Conservation (phyloP, 2,113 vertebrate species). For the Tychaedon coryphoeus region DNA sequence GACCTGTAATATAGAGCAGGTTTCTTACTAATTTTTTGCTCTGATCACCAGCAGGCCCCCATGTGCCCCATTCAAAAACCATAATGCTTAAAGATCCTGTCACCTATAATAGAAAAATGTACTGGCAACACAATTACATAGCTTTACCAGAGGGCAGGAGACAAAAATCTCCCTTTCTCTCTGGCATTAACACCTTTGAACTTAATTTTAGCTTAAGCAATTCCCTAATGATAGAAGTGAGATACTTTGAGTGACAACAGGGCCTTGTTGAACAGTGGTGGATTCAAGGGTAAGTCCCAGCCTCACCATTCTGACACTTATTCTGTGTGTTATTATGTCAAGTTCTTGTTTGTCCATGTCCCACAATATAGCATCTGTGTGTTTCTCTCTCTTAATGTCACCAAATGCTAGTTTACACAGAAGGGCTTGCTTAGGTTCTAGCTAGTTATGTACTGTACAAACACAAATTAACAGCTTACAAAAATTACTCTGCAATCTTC, state of each 20-base stretch:
- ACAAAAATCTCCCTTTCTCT: not conserved
- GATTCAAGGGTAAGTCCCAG: not conserved
- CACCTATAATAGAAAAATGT: not conserved
- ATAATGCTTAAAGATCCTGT: not conserved
- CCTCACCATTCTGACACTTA: not conserved
- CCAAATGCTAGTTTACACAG: conserved; percentile 51
- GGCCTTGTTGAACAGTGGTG: not conserved
- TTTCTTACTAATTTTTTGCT: not conserved
- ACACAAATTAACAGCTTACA: conserved; percentile 46
- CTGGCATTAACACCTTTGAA: not conserved
- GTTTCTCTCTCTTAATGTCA: conserved; percentile 57
- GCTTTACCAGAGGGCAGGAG: not conserved
- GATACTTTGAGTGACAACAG: not conserved
- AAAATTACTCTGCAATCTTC: not conserved
- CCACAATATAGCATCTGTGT: conserved; percentile 19
- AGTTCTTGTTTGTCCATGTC: conserved; percentile 43
- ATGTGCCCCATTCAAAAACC: not conserved
- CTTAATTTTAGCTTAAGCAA: not conserved
- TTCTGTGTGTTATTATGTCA: not conserved
- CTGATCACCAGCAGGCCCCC: not conserved
- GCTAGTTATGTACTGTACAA: conserved; percentile 12
- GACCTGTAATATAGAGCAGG: not conserved
- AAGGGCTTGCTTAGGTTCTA: conserved; percentile 23
- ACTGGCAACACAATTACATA: not conserved
- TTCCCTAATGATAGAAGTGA: not conserved